Evolutionary conservation across 2,797 vertebrate species (phyloP), one percentile per base, ranked within the genome.

Genomic region (Anguilla obscura): DNA sequence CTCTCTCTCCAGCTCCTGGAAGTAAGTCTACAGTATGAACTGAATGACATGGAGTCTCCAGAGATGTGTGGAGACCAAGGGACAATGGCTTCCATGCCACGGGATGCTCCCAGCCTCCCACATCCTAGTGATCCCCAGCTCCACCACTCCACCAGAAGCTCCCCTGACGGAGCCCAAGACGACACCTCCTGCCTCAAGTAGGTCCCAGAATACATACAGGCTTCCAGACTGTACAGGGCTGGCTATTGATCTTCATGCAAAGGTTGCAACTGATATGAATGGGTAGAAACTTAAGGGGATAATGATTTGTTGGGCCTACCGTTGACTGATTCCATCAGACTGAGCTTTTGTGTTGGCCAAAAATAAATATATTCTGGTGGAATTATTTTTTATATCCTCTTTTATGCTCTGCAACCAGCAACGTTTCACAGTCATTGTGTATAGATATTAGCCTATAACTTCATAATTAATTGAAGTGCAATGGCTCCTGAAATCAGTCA

Each of bases 171-270:
- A 33, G 95, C 97, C 89, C 96, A 97, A 83, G 97, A 99, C 94
- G 98, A 98, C 85, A 96, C 98, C 52, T 97, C 98, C n/a, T 99
- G 97, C 92, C 97, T 99, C 91, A 98, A 97, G 98, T 99, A 96
- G 82, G 96, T 88, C 85, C 85, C 1, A 5, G 52, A 27, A 14
- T 0, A 30, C n/a, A 30, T 30, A 27, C 5, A 71, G n/a, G 3
- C 27, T 21, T 3, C 24, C 16, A 63, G 4, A 21, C 16, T 45
- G 40, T 45, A 45, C 40, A 45, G 40, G 3, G 40, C 40, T 45
- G 40, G 40, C 40, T 45, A 0, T 45, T 45, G 40, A 45, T 45
- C 40, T 45, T 0, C 40, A 45, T 45, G 40, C 40, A 45, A 45
- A 45, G 40, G 40, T 45, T 45, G 40, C 40, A 45, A 45, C 40